Base-by-base conservation (phyloP, 1,140 invertebrate genomes). In the Berghia stephanieae region DNA sequence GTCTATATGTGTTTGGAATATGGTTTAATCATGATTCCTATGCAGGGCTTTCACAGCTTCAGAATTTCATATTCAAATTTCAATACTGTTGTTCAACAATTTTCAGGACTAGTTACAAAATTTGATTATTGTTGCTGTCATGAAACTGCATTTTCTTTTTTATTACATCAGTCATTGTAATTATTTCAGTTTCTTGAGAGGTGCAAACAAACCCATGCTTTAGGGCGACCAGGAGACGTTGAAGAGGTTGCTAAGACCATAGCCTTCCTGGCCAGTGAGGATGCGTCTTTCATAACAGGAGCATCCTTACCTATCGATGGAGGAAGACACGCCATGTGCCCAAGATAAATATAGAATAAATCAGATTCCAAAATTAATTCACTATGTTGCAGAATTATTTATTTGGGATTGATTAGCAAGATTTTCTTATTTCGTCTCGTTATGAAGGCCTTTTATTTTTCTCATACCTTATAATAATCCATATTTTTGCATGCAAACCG, bases 271-370 rank as follows among this genome's bases (percentile, higher is more conserved):
- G 95, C 95, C 0, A 95, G 94, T 60, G 92, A 94, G 57, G 91
- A 92, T 79, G 92, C 95, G 16, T 94, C 92, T 77, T 96, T 95
- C 82, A 94, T 94, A 13, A 96, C 95, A 57, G 96, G 95, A 21
- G 93, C 91, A 6, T 93, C 91, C 69, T 75, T 96, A 27, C 92
- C 94, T 5, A 93, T 97, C 4, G 96, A 96, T 90, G 96, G 96
- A 40, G 95, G 95, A 6, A 89, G 94, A 77, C 93, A 94, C 89
- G 92, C 92, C 2, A 93, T 94, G 92, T 95, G 94, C 81, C 94
- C 94, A 46, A 91, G 94, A 83, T 95, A 92, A 79, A 78, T n/a
- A n/a, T n/a, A n/a, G n/a, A n/a, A n/a, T n/a, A n/a, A n/a, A n/a
- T n/a, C n/a, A n/a, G n/a, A n/a, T n/a, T n/a, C n/a, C n/a, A n/a